Conservation (phyloP, 2,797 vertebrate species). For the Tachyglossus aculeatus region DNA sequence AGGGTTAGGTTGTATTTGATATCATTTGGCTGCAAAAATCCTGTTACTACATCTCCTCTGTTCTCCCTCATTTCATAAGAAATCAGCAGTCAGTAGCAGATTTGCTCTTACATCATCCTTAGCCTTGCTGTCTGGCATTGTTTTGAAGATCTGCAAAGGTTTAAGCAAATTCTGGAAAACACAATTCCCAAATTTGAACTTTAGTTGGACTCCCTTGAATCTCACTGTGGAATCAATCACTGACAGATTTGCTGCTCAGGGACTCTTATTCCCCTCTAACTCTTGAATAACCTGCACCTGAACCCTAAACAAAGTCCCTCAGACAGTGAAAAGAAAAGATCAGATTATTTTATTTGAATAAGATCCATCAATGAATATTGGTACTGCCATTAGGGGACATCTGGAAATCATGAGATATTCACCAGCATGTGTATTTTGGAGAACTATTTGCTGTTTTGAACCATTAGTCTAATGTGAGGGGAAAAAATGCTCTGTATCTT, state of each 20-base stretch:
- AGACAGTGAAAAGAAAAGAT: not conserved
- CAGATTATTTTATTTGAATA: not conserved
- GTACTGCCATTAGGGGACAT: not conserved
- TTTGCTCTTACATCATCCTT: not conserved
- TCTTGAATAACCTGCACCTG: not conserved
- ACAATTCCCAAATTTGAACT: accelerated
- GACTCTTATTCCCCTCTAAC: too few relatives aligned
- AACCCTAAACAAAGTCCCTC: not conserved
- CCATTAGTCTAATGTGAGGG: not conserved
- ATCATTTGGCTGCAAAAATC: not conserved
- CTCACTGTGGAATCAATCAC: not conserved
- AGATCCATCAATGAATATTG: not conserved
- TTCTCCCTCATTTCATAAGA: not conserved
- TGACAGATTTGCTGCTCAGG: not conserved
- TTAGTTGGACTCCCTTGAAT: not conserved
- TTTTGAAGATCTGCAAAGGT: not conserved
- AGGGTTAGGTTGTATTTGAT: not conserved
- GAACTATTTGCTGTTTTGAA: not conserved
- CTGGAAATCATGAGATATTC: not conserved
- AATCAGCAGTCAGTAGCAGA: not conserved
- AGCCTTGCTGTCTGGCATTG: not conserved
- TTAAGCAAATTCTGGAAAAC: not conserved
- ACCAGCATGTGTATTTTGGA: not conserved
- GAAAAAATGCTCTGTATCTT: not conserved
- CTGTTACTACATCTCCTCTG: not conserved